Evolutionary conservation across 2,797 vertebrate species (phyloP).

Genomic region (Spinibarbus caldwelli): DNA sequence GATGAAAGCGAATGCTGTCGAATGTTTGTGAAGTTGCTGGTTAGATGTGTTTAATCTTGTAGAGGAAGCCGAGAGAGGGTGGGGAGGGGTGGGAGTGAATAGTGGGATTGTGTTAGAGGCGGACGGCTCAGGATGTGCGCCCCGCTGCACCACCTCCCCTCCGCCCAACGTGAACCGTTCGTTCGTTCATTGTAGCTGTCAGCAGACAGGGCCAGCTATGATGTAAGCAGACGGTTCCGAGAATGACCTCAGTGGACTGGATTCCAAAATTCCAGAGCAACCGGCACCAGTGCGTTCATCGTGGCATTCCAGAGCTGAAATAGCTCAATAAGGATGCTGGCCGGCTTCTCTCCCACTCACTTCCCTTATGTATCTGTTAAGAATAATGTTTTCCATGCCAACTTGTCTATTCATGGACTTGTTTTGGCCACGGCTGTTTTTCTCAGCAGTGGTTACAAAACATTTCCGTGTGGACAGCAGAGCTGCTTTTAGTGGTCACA

Average conservation of each 20-base stretch:
- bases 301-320: slow-evolving; percentile 60
- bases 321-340: slow-evolving; percentile 58
- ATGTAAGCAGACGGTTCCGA: slow-evolving; percentile 69
- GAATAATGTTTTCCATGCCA: slow-evolving; percentile 34
- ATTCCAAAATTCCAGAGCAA: slow-evolving; percentile 57
- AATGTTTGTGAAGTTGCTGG: slow-evolving; percentile 28
- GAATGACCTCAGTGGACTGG: slow-evolving; percentile 70
- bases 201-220: slow-evolving; percentile 54
- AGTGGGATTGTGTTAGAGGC: slow-evolving; percentile 52
- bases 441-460: background rate
- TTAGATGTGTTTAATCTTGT: slow-evolving; percentile 47
- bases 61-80: slow-evolving; percentile 26
- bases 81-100: slow-evolving; percentile 52
- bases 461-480: background rate
- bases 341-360: slow-evolving; percentile 21
- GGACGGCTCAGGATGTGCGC: slow-evolving; percentile 59
- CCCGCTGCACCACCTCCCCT: slow-evolving; percentile 26
- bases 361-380: slow-evolving; percentile 26
- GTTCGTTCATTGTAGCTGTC: slow-evolving; percentile 35
- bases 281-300: slow-evolving; percentile 60
- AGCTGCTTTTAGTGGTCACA: no score
- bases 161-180: background rate
- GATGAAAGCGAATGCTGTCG: slow-evolving; percentile 22
- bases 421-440: slow-evolving; percentile 4
- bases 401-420: slow-evolving; percentile 40